A percentile compares a stretch with the other conserved stretches of the same genome.
Evolutionary conservation across 2,113 vertebrate genomes (phyloP).

Genomic region (Malurus melanocephalus): DNA sequence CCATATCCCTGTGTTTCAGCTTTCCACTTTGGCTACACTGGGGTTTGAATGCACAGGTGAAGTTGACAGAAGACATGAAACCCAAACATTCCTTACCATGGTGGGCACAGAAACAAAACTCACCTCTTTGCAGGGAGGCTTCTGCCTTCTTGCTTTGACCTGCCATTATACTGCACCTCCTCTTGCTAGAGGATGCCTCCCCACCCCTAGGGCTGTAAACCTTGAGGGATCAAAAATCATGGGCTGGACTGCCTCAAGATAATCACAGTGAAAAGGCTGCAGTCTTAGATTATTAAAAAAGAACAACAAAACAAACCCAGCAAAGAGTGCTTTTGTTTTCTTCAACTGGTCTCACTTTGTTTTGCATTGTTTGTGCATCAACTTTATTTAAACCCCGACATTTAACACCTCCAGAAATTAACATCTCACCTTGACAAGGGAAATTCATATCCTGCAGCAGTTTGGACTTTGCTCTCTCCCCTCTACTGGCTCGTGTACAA

Average conservation of each 20-base stretch:
- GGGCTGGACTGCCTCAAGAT: background rate
- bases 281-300: background rate
- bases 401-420: background rate
- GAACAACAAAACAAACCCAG: background rate
- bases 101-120: background rate
- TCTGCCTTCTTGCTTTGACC: background rate
- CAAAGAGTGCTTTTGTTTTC: background rate
- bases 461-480: background rate
- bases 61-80: background rate
- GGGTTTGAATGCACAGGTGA: background rate
- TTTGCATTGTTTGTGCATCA: background rate
- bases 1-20: background rate
- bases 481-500: background rate
- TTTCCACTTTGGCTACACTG: rapidly evolving
- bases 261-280: background rate
- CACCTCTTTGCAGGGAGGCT: background rate
- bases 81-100: background rate
- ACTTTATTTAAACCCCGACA: background rate
- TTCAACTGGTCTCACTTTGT: background rate
- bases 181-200: background rate
- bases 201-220: background rate
- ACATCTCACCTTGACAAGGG: background rate
- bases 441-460: background rate
- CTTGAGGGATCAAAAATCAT: rapidly evolving
- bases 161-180: background rate